A percentile compares a stretch with the other conserved stretches of the same genome.
Conservation (phyloP, 2,888 invertebrate species). For the Philereme transversata region DNA sequence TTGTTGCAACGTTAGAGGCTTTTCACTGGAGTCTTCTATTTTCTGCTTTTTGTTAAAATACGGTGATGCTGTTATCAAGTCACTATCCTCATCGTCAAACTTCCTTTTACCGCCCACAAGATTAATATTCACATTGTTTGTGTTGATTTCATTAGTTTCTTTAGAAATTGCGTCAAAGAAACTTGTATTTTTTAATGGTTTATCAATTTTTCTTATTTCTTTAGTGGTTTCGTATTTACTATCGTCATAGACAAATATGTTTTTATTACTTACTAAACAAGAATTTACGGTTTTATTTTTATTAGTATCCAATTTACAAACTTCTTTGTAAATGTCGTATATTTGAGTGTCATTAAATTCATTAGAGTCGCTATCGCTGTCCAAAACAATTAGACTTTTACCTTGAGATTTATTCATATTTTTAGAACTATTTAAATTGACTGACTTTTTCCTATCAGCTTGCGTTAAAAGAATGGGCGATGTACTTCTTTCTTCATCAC, state of each 20-base stretch:
- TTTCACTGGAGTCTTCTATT: constrained; percentile 44
- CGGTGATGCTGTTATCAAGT: constrained; percentile 58
- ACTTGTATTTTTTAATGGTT: constrained; percentile 15
- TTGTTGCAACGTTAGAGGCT: constrained; percentile 58
- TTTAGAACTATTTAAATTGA: constrained; percentile 31
- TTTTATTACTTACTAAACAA: constrained; percentile 20
- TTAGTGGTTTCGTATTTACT: constrained; percentile 6
- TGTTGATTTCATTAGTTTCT: constrained; percentile 38
- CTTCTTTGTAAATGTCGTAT: constrained; percentile 47
- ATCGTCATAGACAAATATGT: neutral
- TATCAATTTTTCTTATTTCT: constrained; percentile 1
- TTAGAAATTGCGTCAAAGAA: constrained; percentile 19
- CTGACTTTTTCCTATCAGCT: constrained; percentile 55
- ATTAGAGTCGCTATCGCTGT: constrained; percentile 67
- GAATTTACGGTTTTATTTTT: constrained; percentile 13
- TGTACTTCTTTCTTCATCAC: constrained; percentile 52
- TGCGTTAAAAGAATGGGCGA: constrained; percentile 73
- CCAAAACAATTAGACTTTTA: constrained; percentile 63
- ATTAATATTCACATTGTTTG: constrained; percentile 10
- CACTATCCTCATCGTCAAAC: constrained; percentile 49
- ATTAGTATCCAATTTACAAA: constrained; percentile 26
- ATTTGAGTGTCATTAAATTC: constrained; percentile 50
- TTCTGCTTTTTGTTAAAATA: constrained; percentile 71
- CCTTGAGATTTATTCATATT: constrained; percentile 30
- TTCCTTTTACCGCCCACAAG: constrained; percentile 45